These are phyloP conservation scores for Sphaerophoria rueppellii DNA, from an alignment of 2,888 invertebrate species.

Conservation along the genomic window DNA sequence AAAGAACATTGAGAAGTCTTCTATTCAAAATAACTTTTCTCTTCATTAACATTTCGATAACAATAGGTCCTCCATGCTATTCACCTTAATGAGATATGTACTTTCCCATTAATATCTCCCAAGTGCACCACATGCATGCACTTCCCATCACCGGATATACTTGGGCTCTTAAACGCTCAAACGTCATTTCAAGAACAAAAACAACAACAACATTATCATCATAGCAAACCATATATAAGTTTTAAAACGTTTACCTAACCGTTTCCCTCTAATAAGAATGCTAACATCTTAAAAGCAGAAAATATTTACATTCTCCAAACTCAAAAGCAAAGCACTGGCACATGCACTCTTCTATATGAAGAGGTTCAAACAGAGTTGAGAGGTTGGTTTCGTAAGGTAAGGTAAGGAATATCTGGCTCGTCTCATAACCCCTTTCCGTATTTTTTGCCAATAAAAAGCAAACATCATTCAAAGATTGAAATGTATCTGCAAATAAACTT, in stretches of 20 bases:
- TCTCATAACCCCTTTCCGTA: neutral
- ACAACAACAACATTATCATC: constrained; percentile 15
- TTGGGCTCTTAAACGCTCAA: neutral
- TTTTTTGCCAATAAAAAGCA: constrained; percentile 56
- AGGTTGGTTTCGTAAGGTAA: neutral
- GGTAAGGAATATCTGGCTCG: neutral
- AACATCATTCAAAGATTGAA: constrained; percentile 71
- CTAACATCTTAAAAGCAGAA: constrained; percentile 64
- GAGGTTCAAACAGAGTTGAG: neutral
- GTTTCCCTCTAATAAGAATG: constrained; percentile 41
- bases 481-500: constrained; percentile 75
- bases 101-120: constrained; percentile 18
- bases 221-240: constrained; percentile 28
- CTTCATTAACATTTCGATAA: too few relatives aligned
- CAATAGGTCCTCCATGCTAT: constrained; percentile 21
- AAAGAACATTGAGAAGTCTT: too few relatives aligned
- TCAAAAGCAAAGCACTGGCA: constrained; percentile 10
- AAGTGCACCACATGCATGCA: constrained; percentile 9
- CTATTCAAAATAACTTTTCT: too few relatives aligned
- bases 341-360: neutral
- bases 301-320: constrained; percentile 30
- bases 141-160: constrained; percentile 15
- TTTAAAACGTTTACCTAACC: constrained; percentile 52
- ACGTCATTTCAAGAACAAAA: constrained; percentile 13
- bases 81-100: constrained; percentile 65